Conservation (phyloP, 2,113 vertebrate genomes). For the Trichechus manatus region DNA sequence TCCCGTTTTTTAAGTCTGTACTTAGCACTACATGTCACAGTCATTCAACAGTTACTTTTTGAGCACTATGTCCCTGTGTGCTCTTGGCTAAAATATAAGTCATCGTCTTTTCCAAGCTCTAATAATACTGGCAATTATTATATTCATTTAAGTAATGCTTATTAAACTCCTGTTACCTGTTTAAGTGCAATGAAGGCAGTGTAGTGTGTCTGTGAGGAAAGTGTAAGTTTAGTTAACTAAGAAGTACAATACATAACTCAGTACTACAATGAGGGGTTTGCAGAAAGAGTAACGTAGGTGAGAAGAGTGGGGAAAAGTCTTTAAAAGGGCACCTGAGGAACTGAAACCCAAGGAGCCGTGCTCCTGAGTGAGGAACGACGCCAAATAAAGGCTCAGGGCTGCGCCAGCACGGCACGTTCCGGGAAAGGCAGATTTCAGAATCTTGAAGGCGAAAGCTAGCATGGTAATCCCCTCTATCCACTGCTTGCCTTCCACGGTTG, state of each 20-base stretch:
- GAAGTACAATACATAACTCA: neutral
- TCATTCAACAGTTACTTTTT: neutral
- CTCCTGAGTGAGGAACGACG: neutral
- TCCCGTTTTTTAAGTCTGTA: neutral
- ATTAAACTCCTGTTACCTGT: neutral
- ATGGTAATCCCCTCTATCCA: no score
- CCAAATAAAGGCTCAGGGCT: neutral
- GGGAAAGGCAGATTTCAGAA: neutral
- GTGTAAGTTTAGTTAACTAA: neutral
- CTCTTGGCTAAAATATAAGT: neutral
- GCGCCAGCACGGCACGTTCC: rapidly evolving
- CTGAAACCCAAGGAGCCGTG: neutral
- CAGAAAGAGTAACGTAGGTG: neutral
- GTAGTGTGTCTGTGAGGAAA: neutral
- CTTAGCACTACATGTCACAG: neutral
- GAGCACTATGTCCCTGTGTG: neutral
- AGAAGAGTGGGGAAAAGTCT: neutral
- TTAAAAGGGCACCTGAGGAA: neutral
- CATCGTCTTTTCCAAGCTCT: neutral
- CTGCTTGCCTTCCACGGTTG: no score
- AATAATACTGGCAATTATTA: neutral
- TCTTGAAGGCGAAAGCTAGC: neutral
- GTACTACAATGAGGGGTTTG: neutral
- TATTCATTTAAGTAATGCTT: neutral
- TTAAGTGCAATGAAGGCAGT: neutral